phyloP scores from a whole-genome alignment of 2,888 invertebrate genomes.

The Baccha elongata region DNA sequence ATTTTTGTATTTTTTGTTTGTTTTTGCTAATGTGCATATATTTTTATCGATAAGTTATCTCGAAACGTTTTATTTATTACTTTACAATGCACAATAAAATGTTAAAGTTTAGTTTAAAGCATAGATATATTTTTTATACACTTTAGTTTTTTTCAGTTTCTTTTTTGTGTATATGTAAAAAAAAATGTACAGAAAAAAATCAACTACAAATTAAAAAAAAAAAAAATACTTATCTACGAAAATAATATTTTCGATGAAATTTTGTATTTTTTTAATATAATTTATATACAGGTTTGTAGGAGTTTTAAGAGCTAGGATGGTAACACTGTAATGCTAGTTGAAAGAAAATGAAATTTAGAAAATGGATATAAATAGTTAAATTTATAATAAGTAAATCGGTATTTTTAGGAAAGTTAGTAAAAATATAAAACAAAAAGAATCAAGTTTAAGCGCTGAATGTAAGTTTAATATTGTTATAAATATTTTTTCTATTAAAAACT shows the following conservation, averaged over 20 bases:
- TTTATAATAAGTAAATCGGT: conserved; percentile 53
- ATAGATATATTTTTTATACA: conserved; percentile 19
- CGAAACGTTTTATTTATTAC: conserved; percentile 48
- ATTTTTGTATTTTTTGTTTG: conserved; percentile 22
- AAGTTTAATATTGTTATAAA: no score
- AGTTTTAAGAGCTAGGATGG: conserved; percentile 5
- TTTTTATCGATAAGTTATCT: conserved; percentile 40
- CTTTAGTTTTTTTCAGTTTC: conserved; percentile 24
- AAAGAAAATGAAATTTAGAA: background rate
- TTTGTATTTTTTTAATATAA: background rate
- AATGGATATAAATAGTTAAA: background rate
- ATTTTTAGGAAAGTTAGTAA: conserved; percentile 31
- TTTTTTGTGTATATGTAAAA: conserved; percentile 6
- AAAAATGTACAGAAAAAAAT: background rate
- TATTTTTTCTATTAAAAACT: no score
- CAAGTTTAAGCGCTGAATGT: background rate
- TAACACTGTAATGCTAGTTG: background rate
- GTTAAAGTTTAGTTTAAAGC: conserved; percentile 31
- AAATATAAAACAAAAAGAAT: background rate
- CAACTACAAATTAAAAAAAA: conserved; percentile 63
- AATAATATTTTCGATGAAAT: background rate
- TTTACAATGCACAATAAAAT: conserved; percentile 42
- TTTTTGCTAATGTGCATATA: conserved; percentile 55
- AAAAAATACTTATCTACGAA: conserved; percentile 1
- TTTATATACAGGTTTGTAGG: conserved; percentile 5